Conservation (phyloP, 2,113 vertebrate species). For the Anoplopoma fimbria region DNA sequence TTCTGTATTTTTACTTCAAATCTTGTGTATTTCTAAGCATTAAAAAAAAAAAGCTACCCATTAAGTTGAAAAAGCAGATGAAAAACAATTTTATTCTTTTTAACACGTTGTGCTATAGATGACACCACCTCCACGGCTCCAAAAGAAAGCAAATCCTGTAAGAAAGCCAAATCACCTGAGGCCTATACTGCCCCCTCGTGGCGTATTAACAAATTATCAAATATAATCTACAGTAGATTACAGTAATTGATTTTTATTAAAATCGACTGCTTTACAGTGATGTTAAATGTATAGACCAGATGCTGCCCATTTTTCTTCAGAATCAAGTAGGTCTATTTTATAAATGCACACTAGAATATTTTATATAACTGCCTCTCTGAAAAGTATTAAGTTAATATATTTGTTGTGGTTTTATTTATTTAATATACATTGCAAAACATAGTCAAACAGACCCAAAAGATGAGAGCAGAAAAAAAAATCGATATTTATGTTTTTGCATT, state of each 20-base stretch:
- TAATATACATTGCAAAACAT: neutral
- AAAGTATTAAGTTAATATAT: neutral
- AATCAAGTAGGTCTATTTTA: neutral
- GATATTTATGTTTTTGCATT: neutral
- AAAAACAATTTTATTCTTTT: neutral
- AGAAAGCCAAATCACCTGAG: slow-evolving; percentile 31
- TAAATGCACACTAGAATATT: neutral
- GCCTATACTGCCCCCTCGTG: slow-evolving; percentile 50
- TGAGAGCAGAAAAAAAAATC: neutral
- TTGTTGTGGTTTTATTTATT: neutral
- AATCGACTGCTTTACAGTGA: neutral
- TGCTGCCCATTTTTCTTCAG: neutral
- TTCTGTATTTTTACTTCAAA: neutral
- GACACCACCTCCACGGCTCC: neutral
- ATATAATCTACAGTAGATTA: neutral
- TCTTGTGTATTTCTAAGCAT: neutral
- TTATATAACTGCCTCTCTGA: neutral
- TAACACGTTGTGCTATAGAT: neutral
- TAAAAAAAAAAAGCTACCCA: neutral
- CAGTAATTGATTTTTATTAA: neutral
- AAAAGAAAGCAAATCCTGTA: neutral
- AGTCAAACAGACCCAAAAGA: neutral
- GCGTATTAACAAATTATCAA: neutral
- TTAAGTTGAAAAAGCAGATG: neutral
- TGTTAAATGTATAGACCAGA: neutral